Evolutionary conservation across 2,113 vertebrate genomes (phyloP).

Genomic region (Steatornis caripensis): DNA sequence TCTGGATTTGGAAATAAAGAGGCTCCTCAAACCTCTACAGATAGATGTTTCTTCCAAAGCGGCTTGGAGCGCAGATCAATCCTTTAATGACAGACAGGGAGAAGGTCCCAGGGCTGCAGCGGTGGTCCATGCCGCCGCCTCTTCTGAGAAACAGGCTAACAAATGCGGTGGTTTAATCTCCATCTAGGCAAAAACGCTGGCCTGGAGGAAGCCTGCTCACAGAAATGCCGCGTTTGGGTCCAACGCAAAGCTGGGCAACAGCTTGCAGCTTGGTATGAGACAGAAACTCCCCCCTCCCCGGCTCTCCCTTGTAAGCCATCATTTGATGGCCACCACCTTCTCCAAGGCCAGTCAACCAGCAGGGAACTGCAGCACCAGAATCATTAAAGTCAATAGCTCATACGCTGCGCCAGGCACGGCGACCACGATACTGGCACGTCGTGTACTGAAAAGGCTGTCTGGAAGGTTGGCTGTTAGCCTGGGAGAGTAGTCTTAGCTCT

Average conservation of each 20-base stretch:
- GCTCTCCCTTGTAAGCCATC: not conserved
- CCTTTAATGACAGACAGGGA: not conserved
- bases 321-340: not conserved
- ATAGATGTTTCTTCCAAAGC: not conserved
- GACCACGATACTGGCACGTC: fast-evolving
- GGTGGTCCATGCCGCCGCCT: not conserved
- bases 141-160: not conserved
- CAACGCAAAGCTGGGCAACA: not conserved
- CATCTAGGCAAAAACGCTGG: not conserved
- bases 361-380: not conserved
- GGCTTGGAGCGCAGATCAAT: not conserved
- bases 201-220: not conserved
- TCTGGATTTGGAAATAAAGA: not conserved
- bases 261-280: not conserved
- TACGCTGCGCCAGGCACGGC: fast-evolving
- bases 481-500: not conserved
- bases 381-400: not conserved
- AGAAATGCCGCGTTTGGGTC: not conserved
- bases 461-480: not conserved
- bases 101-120: not conserved
- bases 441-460: fast-evolving
- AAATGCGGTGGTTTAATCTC: not conserved
- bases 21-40: not conserved
- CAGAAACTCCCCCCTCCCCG: not conserved
- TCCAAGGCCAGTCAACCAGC: not conserved